A percentile compares a stretch with the other conserved stretches of the same genome.
Conservation (phyloP, 2,113 vertebrate genomes). For the Labeo rohita region DNA sequence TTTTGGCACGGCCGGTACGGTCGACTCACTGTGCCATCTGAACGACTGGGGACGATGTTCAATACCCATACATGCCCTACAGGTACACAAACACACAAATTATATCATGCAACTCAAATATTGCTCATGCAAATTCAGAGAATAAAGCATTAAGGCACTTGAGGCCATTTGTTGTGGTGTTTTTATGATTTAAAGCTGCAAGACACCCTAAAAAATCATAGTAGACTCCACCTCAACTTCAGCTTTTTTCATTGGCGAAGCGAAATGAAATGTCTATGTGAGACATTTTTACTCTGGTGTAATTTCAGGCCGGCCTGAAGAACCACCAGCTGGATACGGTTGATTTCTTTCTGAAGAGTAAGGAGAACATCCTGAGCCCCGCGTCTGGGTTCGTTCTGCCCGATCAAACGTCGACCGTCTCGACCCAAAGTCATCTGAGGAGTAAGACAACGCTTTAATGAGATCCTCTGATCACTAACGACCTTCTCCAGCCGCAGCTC, state of each 20-base stretch:
- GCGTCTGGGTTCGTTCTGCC: conserved; percentile 58
- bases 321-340: conserved; percentile 95
- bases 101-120: not conserved
- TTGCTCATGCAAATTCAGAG: not conserved
- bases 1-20: conserved; percentile 85
- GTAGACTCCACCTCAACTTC: not conserved
- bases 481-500: not conserved
- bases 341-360: conserved; percentile 95
- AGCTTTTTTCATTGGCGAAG: not conserved
- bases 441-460: conserved; percentile 72
- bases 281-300: not conserved
- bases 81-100: conserved; percentile 75
- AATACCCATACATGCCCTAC: conserved; percentile 88
- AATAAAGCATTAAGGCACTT: not conserved
- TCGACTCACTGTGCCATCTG: conserved; percentile 89
- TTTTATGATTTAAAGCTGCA: not conserved
- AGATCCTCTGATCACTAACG: conserved; percentile 9
- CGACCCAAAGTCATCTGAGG: conserved; percentile 71
- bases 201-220: not conserved
- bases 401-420: conserved; percentile 57
- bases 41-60: conserved; percentile 95
- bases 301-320: conserved; percentile 88
- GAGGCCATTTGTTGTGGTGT: not conserved
- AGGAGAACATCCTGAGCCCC: conserved; percentile 83
- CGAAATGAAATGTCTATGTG: no score